These are phyloP conservation scores for Gallinago undulata DNA, from an alignment of 2,113 vertebrate genomes.

Conservation along the genomic window DNA sequence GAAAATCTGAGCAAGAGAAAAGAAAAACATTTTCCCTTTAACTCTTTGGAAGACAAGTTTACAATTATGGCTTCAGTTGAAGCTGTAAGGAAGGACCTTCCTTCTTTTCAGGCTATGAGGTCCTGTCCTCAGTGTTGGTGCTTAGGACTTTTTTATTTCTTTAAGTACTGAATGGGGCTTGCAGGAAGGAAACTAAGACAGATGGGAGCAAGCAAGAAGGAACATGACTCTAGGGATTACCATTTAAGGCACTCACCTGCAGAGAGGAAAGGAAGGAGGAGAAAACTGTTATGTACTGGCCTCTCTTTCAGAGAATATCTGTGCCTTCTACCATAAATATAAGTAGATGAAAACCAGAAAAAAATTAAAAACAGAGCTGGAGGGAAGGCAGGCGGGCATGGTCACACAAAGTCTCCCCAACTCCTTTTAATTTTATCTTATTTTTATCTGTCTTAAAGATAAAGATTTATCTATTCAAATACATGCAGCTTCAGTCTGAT, in stretches of 20 bases:
- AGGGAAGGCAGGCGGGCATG: accelerated
- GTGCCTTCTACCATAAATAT: not conserved
- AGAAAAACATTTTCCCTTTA: not conserved
- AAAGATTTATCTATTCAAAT: not conserved
- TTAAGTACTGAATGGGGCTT: not conserved
- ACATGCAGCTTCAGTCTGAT: not conserved
- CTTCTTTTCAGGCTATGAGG: not conserved
- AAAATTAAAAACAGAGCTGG: not conserved
- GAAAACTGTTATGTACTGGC: not conserved
- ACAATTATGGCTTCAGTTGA: not conserved
- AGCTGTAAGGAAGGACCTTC: not conserved
- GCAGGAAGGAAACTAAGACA: not conserved
- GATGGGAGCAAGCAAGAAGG: not conserved
- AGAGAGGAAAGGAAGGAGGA: not conserved
- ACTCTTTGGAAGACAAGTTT: not conserved
- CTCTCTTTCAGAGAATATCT: not conserved
- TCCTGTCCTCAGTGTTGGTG: not conserved
- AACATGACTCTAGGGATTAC: not conserved
- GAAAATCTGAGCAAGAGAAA: not conserved
- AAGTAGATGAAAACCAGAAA: not conserved
- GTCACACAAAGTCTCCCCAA: not conserved
- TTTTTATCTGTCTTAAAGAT: not conserved
- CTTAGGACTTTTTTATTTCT: not conserved
- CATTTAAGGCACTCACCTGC: not conserved
- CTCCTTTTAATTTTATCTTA: not conserved